Evolutionary conservation across 2,113 vertebrate species (phyloP).

Genomic region (Burhinus oedicnemus): DNA sequence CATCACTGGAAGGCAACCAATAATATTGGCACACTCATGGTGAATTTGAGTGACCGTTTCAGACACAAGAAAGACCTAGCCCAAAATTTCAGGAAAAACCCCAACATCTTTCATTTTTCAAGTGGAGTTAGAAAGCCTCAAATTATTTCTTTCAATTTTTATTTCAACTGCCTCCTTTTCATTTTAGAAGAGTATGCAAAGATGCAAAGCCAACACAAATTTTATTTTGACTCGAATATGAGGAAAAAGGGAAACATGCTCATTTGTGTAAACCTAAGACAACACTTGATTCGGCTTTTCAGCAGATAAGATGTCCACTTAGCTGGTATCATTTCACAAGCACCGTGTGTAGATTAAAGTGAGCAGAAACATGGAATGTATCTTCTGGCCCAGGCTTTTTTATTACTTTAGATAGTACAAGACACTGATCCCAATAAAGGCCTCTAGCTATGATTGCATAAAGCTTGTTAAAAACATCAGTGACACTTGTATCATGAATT

Average conservation of each 20-base stretch:
- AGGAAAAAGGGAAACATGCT: background rate
- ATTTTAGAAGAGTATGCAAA: background rate
- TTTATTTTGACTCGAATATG: background rate
- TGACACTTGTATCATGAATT: background rate
- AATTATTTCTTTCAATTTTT: background rate
- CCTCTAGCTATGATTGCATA: background rate
- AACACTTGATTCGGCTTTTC: background rate
- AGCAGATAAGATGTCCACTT: background rate
- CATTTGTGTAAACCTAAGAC: background rate
- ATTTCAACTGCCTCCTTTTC: background rate
- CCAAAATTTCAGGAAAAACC: background rate
- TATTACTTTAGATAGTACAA: background rate
- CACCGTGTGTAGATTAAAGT: background rate
- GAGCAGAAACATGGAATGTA: background rate
- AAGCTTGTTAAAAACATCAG: background rate
- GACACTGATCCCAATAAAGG: background rate
- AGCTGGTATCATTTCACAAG: background rate
- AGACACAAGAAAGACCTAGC: background rate
- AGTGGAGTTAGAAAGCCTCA: accelerated
- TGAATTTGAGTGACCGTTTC: background rate
- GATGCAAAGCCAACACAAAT: background rate
- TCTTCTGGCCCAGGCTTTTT: background rate
- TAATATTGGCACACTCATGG: too few relatives aligned
- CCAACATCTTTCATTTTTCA: background rate
- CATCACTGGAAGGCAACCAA: background rate